These are phyloP conservation scores for Phaedon cochleariae DNA, from an alignment of 2,888 invertebrate species.

Conservation along the genomic window DNA sequence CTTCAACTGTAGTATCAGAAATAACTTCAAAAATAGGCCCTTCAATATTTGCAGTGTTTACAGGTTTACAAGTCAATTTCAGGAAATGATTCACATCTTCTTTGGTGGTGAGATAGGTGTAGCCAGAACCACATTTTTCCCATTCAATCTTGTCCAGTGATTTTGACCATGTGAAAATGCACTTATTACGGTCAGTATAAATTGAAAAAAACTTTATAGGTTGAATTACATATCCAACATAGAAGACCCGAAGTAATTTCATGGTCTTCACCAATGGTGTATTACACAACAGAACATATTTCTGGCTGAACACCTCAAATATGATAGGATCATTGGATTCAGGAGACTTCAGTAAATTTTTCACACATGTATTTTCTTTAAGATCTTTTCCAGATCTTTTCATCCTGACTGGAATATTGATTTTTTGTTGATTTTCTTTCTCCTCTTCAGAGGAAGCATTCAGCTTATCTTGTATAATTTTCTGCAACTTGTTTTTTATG, in stretches of 20 bases:
- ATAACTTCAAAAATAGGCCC: conserved; percentile 72
- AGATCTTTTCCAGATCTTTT: conserved; percentile 21
- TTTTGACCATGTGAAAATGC: conserved; percentile 75
- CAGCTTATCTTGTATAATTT: conserved; percentile 20
- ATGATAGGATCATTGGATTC: background rate
- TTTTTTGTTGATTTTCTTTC: background rate
- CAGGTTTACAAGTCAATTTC: conserved; percentile 69
- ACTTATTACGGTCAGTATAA: conserved; percentile 67
- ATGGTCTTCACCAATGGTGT: conserved; percentile 75
- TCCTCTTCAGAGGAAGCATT: background rate
- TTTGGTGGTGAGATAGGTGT: conserved; percentile 67
- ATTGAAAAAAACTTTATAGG: conserved; percentile 73
- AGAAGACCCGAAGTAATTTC: conserved; percentile 72
- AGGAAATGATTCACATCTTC: conserved; percentile 74
- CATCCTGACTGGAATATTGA: conserved; percentile 21
- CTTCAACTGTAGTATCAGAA: conserved; percentile 68
- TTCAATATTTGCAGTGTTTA: conserved; percentile 58
- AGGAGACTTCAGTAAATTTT: conserved; percentile 15
- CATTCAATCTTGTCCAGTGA: conserved; percentile 65
- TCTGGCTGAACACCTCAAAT: conserved; percentile 60
- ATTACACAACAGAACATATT: conserved; percentile 74
- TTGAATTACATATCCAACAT: conserved; percentile 78
- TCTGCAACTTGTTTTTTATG: conserved; percentile 35
- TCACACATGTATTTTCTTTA: conserved; percentile 16
- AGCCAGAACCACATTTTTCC: conserved; percentile 67